phyloP scores from a whole-genome alignment of 2,113 vertebrate genomes.

The Mola mola region DNA sequence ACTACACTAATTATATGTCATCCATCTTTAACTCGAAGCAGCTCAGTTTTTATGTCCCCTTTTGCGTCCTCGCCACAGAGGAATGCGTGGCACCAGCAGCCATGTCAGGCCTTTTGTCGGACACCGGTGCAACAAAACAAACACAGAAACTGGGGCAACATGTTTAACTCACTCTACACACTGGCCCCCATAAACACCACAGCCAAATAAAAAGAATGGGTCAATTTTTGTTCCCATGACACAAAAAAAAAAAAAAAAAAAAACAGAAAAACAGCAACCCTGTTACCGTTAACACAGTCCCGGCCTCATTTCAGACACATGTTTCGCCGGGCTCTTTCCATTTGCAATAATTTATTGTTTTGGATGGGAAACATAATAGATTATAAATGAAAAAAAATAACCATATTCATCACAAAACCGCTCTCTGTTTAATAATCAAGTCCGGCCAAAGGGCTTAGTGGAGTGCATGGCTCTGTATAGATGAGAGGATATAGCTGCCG shows the following conservation, averaged over 20 bases:
- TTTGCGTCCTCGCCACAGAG: slow-evolving; percentile 38
- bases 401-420: slow-evolving; percentile 52
- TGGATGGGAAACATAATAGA: slow-evolving; percentile 52
- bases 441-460: slow-evolving; percentile 48
- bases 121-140: slow-evolving; percentile 61
- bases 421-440: slow-evolving; percentile 62
- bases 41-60: slow-evolving; percentile 36
- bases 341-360: slow-evolving; percentile 53
- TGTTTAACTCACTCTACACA: slow-evolving; percentile 57
- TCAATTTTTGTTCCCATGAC: slow-evolving; percentile 45
- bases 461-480: slow-evolving; percentile 38
- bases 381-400: slow-evolving; percentile 50
- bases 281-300: slow-evolving; percentile 25
- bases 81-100: slow-evolving; percentile 72
- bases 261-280: slow-evolving; percentile 27
- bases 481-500: slow-evolving; percentile 18
- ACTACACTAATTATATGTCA: slow-evolving; percentile 16
- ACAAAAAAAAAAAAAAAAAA: slow-evolving; percentile 3
- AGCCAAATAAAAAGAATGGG: slow-evolving; percentile 32
- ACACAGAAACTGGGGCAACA: slow-evolving; percentile 68
- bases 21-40: slow-evolving; percentile 7
- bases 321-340: slow-evolving; percentile 46
- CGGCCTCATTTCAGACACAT: slow-evolving; percentile 46
- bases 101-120: slow-evolving; percentile 63
- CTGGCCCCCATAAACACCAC: slow-evolving; percentile 49